Base-by-base conservation (phyloP, 2,888 invertebrate genomes). In the Drosophila lutescens region DNA sequence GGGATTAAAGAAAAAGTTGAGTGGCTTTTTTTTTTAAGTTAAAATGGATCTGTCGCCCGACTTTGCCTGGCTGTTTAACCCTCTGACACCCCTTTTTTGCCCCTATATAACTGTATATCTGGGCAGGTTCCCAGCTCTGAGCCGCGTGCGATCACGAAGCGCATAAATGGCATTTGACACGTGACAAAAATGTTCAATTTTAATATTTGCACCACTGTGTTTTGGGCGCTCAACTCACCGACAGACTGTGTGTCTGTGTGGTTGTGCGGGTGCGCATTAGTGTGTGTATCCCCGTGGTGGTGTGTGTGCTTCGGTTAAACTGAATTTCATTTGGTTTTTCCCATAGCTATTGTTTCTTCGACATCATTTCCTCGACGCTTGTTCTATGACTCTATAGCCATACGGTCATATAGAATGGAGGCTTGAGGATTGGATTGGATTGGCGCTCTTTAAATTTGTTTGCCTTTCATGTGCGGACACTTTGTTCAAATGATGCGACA, bases 91-190 rank as follows among this genome's bases (percentile, higher is more conserved):
- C 47, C 32, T 32, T 47, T 47, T 47, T 32, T 10, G 47, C 23
- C 23, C 13, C 47, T 8, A 7, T 12, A 43, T 20, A 15, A 0
- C 1, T 8, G 26, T 26, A 26, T 26, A 26, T 47, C 15, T 47
- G 46, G n/a, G 9, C 1, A n/a, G n/a, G 9, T 30, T 26, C 23
- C 15, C 15, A 26, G 3, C 32, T 15, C 57, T 56, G 40, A 68
- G 72, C 75, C 71, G 83, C 78, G 74, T 86, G 77, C 86, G 88
- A 85, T 85, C 84, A 85, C 84, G 88, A 74, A 86, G 84, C 84
- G 84, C 84, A 85, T 88, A 85, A 85, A 85, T 85, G 84, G 84
- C 84, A 77, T 88, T 85, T 85, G 84, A 85, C 88, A 88, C 88
- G 84, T 88, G 84, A 85, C 84, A 79, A 77, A 85, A 88, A 88